A percentile compares a stretch with the other conserved stretches of the same genome.
phyloP scores from a whole-genome alignment of 1,140 invertebrate genomes.

The Prorops nasuta region DNA sequence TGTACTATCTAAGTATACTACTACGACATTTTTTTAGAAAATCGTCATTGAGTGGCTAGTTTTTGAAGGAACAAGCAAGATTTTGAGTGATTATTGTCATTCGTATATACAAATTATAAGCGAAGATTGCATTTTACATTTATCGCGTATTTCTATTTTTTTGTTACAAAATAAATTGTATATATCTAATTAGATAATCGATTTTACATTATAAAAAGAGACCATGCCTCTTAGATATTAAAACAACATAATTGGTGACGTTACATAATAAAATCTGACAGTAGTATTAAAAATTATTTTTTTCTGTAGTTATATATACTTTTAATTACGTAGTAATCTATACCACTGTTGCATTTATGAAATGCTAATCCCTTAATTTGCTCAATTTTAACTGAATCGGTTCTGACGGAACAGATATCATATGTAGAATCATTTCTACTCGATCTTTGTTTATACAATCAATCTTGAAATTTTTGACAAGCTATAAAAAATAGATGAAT shows the following conservation, averaged over 20 bases:
- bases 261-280: too few species aligned
- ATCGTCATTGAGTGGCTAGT: too few species aligned
- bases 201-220: background rate
- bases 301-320: background rate
- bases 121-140: too few species aligned
- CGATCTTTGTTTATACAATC: constrained; percentile 53
- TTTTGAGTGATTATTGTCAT: too few species aligned
- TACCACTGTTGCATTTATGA: background rate
- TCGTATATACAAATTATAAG: constrained; percentile 1
- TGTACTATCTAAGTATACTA: too few species aligned
- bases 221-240: too few species aligned
- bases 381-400: constrained; percentile 48
- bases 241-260: too few species aligned
- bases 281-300: background rate
- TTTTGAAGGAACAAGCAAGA: too few species aligned
- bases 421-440: constrained; percentile 58
- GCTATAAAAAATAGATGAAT: constrained; percentile 39
- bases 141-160: too few species aligned
- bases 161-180: background rate
- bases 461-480: constrained; percentile 56
- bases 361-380: too few species aligned
- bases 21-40: too few species aligned
- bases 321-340: background rate
- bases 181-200: background rate
- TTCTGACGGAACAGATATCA: constrained; percentile 61